These are phyloP conservation scores for Pitta sordida DNA, from an alignment of 2,113 vertebrate species.

Conservation along the genomic window DNA sequence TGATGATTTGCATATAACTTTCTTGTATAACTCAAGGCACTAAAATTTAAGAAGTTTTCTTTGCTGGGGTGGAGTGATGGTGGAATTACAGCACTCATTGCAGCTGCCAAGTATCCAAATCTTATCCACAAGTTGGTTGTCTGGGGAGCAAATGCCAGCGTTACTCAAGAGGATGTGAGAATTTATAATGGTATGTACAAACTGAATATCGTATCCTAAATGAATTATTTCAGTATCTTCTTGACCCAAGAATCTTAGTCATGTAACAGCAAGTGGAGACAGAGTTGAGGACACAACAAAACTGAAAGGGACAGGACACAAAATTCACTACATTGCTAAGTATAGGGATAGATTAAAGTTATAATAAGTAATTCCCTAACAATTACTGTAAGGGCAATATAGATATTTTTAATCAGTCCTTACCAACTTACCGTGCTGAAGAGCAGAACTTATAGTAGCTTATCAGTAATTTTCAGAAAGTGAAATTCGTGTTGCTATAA, in stretches of 20 bases:
- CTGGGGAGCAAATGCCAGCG: constrained; percentile 84
- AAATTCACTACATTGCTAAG: background rate
- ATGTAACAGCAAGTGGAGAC: background rate
- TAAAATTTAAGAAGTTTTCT: constrained; percentile 83
- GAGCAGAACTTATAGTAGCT: background rate
- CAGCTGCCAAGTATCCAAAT: constrained; percentile 78
- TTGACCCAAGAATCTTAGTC: background rate
- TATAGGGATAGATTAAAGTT: background rate
- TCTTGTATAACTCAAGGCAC: constrained; percentile 55
- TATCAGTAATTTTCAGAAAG: background rate
- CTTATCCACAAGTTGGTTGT: constrained; percentile 82
- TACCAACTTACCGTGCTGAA: background rate
- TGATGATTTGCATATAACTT: background rate
- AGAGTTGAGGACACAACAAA: background rate
- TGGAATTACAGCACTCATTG: constrained; percentile 86
- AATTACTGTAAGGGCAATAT: background rate
- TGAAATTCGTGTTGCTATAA: background rate
- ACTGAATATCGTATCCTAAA: background rate
- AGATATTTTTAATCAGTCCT: background rate
- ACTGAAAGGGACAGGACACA: background rate
- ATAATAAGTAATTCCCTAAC: background rate
- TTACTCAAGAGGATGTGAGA: constrained; percentile 81
- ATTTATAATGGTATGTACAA: constrained; percentile 81
- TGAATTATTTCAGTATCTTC: background rate
- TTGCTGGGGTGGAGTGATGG: constrained; percentile 93